phyloP scores from a whole-genome alignment of 2,113 vertebrate genomes.

The Propithecus coquereli region DNA sequence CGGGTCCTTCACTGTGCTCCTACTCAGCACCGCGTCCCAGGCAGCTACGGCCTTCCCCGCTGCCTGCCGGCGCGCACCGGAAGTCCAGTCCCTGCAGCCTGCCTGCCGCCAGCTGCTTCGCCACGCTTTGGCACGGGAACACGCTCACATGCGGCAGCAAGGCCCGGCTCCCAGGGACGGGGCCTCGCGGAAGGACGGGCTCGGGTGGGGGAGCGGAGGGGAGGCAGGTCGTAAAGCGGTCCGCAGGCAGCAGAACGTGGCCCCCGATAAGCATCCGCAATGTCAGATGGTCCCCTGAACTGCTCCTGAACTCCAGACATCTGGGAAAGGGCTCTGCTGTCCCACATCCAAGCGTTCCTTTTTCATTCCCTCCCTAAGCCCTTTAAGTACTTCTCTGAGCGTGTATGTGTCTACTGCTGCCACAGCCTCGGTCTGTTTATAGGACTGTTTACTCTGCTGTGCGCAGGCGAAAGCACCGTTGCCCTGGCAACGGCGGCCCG shows the following conservation, averaged over 20 bases:
- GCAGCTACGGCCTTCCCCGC: neutral
- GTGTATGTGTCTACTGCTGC: neutral
- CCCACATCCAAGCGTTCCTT: neutral
- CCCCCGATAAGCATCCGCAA: conserved; percentile 26
- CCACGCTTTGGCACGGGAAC: neutral
- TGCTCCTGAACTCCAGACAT: conserved; percentile 65
- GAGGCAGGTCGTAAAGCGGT: neutral
- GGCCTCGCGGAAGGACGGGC: neutral
- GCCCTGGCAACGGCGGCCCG: conserved; percentile 68
- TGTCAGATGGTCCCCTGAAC: conserved; percentile 61
- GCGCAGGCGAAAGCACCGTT: conserved; percentile 36
- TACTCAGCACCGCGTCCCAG: neutral
- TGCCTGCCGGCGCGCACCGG: neutral
- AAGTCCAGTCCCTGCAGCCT: neutral
- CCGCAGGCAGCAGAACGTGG: neutral
- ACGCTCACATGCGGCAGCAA: neutral
- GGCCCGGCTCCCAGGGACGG: neutral
- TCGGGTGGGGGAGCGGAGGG: rapidly evolving
- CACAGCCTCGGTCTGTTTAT: conserved; percentile 37
- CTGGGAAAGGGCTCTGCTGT: conserved; percentile 57
- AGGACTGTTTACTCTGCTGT: conserved; percentile 67
- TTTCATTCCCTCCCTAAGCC: conserved; percentile 16
- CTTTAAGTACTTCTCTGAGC: conserved; percentile 51
- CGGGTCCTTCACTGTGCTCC: neutral
- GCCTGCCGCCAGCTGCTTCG: neutral